Evolutionary conservation across 1,140 invertebrate genomes (phyloP).

Genomic region (Drosophila sulfurigaster): DNA sequence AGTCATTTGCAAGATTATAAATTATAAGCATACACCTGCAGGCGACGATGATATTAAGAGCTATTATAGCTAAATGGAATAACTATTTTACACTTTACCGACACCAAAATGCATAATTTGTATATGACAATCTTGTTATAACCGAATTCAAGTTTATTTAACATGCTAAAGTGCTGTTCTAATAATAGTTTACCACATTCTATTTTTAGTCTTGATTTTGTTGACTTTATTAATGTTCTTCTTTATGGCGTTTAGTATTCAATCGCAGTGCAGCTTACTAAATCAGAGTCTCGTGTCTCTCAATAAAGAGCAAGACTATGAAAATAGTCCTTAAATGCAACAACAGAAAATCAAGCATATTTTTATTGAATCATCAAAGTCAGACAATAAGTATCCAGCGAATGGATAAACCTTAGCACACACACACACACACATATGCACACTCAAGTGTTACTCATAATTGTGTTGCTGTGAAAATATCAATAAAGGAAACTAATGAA

Average conservation of each 20-base stretch:
- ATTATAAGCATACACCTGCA: conserved; percentile 8
- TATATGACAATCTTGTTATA: no score
- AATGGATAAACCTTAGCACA: conserved; percentile 31
- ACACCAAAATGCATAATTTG: no score
- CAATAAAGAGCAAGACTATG: conserved; percentile 22
- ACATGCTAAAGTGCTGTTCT: no score
- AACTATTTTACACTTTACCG: no score
- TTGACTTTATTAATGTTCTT: neutral
- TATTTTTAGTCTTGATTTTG: no score
- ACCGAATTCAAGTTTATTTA: no score
- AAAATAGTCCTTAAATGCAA: conserved; percentile 38
- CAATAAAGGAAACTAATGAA: conserved; percentile 83
- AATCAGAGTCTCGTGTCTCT: conserved; percentile 10
- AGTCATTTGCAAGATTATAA: neutral
- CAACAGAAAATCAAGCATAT: conserved; percentile 46
- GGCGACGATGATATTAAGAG: neutral
- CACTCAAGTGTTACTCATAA: conserved; percentile 68
- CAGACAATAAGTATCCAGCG: conserved; percentile 44
- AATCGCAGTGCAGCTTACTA: conserved; percentile 1
- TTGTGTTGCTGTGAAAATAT: conserved; percentile 81
- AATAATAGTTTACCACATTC: no score
- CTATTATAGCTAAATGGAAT: no score
- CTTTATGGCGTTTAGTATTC: conserved; percentile 1
- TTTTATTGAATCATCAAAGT: conserved; percentile 73
- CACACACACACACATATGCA: conserved; percentile 14